These are phyloP conservation scores for Hycleus cichorii DNA, from an alignment of 1,140 invertebrate species.

Conservation along the genomic window DNA sequence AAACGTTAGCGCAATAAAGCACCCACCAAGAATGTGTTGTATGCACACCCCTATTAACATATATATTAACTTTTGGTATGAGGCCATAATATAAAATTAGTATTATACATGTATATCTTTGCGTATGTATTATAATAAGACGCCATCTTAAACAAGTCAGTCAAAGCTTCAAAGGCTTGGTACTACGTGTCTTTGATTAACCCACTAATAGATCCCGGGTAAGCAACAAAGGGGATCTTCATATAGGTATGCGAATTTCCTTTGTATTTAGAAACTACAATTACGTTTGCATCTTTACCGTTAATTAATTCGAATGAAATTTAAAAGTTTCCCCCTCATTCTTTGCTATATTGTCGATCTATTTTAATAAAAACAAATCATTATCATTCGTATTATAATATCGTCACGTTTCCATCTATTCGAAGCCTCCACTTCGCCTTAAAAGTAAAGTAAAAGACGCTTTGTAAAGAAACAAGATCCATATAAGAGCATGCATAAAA, in stretches of 20 bases:
- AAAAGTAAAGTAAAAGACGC: no score
- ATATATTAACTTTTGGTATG: constrained; percentile 19
- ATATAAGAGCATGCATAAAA: constrained; percentile 34
- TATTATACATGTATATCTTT: background rate
- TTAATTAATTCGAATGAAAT: no score
- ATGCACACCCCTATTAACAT: constrained; percentile 17
- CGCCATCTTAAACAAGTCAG: no score
- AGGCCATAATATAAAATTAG: constrained; percentile 17
- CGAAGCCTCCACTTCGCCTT: no score
- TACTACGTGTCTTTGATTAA: constrained; percentile 5
- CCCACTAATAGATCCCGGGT: background rate
- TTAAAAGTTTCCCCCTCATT: no score
- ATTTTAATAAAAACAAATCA: no score
- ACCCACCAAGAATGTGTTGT: constrained; percentile 14
- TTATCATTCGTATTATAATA: background rate
- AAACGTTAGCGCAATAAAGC: constrained; percentile 12
- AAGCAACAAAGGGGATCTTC: background rate
- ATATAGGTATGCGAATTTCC: no score
- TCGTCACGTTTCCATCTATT: constrained; percentile 2
- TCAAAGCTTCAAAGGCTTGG: background rate
- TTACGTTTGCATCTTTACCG: no score
- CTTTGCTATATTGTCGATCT: no score
- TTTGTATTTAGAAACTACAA: no score
- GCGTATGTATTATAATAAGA: no score
- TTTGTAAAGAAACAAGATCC: constrained; percentile 7